Percentiles rank a stretch among this genome's conserved stretches.
Evolutionary conservation across 2,888 invertebrate genomes (phyloP).

Genomic region (Strigamia transsilvanica): DNA sequence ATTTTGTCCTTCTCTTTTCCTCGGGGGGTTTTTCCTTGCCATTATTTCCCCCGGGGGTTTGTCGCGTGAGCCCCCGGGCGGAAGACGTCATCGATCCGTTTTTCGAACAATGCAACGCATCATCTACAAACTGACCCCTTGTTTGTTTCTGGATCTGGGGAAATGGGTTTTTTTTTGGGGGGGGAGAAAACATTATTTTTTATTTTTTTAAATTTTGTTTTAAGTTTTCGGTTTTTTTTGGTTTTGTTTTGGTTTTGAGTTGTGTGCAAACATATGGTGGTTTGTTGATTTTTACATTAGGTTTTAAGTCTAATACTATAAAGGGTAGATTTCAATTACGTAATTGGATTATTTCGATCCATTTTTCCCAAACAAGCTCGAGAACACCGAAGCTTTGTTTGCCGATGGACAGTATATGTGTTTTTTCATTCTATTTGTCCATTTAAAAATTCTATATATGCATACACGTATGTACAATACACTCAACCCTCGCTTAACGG

Average conservation of each 20-base stretch:
- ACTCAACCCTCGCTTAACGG: too few relatives aligned
- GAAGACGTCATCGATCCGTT: slow-evolving; percentile 30
- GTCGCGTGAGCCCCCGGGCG: slow-evolving; percentile 30
- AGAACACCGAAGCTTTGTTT: not conserved
- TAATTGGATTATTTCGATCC: slow-evolving; percentile 20
- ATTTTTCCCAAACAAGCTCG: not conserved
- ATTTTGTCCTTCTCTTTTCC: not conserved
- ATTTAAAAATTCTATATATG: not conserved
- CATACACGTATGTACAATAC: too few relatives aligned
- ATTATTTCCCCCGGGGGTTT: slow-evolving; percentile 26
- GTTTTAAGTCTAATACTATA: not conserved
- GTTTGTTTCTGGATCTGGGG: not conserved
- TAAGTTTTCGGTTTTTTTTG: not conserved
- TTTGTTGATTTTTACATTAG: not conserved
- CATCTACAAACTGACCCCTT: slow-evolving; percentile 16
- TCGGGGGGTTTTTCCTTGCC: not conserved
- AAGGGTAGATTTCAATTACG: slow-evolving; percentile 30
- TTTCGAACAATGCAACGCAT: not conserved
- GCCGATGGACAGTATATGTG: not conserved
- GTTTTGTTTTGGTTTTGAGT: not conserved
- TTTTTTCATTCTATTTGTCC: not conserved
- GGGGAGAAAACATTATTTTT: not conserved
- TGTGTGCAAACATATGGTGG: not conserved
- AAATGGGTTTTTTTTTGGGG: not conserved
- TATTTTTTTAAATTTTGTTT: not conserved